These are phyloP conservation scores for Tachypleus tridentatus DNA, from an alignment of 1,140 invertebrate species.

Conservation along the genomic window DNA sequence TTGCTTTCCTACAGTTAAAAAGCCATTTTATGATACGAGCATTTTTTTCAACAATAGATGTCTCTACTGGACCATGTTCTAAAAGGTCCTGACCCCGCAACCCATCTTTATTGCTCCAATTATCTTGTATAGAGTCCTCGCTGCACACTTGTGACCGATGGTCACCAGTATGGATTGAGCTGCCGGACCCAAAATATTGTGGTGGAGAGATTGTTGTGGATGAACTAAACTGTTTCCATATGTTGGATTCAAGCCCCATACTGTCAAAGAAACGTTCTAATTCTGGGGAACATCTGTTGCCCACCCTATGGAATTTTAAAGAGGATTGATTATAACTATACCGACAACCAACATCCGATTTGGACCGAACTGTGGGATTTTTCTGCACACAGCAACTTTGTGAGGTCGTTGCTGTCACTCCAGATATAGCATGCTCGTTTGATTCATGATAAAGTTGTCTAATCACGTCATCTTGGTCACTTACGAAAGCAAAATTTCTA, in stretches of 20 bases:
- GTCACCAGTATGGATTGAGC: constrained; percentile 47
- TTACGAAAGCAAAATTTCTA: too few relatives aligned
- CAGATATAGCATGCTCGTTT: too few relatives aligned
- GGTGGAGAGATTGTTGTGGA: constrained; percentile 40
- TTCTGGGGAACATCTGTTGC: constrained; percentile 29
- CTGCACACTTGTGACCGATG: constrained; percentile 28
- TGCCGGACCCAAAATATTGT: constrained; percentile 62
- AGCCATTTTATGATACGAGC: constrained; percentile 93
- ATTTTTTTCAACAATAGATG: constrained; percentile 86
- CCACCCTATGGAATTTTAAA: not conserved
- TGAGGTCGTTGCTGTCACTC: too few relatives aligned
- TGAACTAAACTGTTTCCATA: constrained; percentile 33
- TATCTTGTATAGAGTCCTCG: constrained; percentile 25
- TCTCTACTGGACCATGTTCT: constrained; percentile 39
- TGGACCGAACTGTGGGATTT: constrained; percentile 42
- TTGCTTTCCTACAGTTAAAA: constrained; percentile 48
- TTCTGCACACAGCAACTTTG: too few relatives aligned
- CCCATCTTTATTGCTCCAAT: constrained; percentile 12
- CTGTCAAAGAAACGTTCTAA: constrained; percentile 64
- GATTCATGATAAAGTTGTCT: too few relatives aligned
- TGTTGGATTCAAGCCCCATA: constrained; percentile 63
- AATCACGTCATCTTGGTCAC: too few relatives aligned
- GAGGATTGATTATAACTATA: too few relatives aligned
- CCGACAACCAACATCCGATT: constrained; percentile 52
- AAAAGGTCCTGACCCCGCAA: constrained; percentile 24